phyloP scores from a whole-genome alignment of 2,797 vertebrate species.

The Austrolebias charrua region DNA sequence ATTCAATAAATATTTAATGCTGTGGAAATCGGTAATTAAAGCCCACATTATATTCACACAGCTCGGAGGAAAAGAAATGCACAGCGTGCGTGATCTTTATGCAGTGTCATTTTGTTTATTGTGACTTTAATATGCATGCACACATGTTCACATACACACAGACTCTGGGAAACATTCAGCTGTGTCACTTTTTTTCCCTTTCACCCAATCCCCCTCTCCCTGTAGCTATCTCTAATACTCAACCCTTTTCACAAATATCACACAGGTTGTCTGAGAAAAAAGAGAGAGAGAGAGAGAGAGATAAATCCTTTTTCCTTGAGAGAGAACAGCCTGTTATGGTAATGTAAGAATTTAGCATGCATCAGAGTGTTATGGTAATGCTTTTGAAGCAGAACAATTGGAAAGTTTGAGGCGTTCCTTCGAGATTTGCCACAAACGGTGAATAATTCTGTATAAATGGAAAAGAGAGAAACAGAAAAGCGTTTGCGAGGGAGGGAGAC shows the following conservation, averaged over 20 bases:
- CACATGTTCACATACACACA: slow-evolving; percentile 13
- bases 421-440: slow-evolving; percentile 64
- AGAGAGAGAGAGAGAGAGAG: slow-evolving; percentile 30
- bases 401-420: slow-evolving; percentile 62
- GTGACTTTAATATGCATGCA: slow-evolving; percentile 1
- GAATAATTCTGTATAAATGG: slow-evolving; percentile 76
- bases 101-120: slow-evolving; percentile 20
- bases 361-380: slow-evolving; percentile 68
- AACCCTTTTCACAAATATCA: slow-evolving; percentile 52
- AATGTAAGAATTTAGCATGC: too few relatives aligned
- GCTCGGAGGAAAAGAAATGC: slow-evolving; percentile 11
- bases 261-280: slow-evolving; percentile 44
- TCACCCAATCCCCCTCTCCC: slow-evolving; percentile 5
- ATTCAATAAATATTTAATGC: slow-evolving; percentile 49
- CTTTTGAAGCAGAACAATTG: slow-evolving; percentile 66
- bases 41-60: slow-evolving; percentile 12
- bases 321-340: slow-evolving; percentile 57
- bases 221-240: slow-evolving; percentile 41
- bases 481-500: slow-evolving; percentile 46
- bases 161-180: slow-evolving; percentile 23
- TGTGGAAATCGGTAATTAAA: slow-evolving; percentile 15
- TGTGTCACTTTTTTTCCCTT: slow-evolving; percentile 25
- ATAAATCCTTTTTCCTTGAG: slow-evolving; percentile 25
- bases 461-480: slow-evolving; percentile 54
- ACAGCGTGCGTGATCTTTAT: slow-evolving; percentile 15